These are phyloP conservation scores for Drosophila niveifrons DNA, from an alignment of 2,888 invertebrate species.

Conservation along the genomic window DNA sequence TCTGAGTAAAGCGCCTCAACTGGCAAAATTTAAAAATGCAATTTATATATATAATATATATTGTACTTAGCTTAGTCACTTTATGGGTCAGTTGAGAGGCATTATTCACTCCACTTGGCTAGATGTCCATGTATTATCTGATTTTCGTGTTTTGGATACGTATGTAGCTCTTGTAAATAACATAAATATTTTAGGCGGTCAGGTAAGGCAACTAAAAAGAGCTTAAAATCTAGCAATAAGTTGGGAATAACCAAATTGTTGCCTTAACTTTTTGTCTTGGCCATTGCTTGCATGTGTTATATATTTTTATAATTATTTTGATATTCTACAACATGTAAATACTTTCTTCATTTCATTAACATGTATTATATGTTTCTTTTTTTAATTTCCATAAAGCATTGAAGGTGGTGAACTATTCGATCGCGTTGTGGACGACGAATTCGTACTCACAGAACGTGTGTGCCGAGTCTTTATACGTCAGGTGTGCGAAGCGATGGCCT, in stretches of 20 bases:
- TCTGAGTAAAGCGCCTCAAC: conserved; percentile 41
- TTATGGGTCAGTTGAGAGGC: conserved; percentile 51
- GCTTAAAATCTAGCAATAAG: conserved; percentile 22
- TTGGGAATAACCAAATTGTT: conserved; percentile 13
- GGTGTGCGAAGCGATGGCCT: conserved; percentile 98
- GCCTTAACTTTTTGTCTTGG: conserved; percentile 27
- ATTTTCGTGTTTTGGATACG: conserved; percentile 75
- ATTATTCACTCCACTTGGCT: conserved; percentile 42
- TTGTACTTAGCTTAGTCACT: conserved; percentile 8
- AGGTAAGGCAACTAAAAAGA: conserved; percentile 65
- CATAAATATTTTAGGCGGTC: conserved; percentile 54
- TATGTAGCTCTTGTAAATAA: conserved; percentile 73
- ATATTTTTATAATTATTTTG: not conserved
- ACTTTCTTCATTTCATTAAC: not conserved
- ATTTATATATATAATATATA: not conserved
- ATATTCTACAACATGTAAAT: not conserved
- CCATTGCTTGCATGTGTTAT: conserved; percentile 23
- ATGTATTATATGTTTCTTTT: not conserved
- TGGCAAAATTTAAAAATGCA: conserved; percentile 2
- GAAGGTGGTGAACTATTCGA: conserved; percentile 99
- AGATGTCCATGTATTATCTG: conserved; percentile 80
- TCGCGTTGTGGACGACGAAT: conserved; percentile 99
- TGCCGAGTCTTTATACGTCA: conserved; percentile 99
- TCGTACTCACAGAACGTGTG: conserved; percentile 97
- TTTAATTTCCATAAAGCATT: conserved; percentile 88